Percentiles rank a stretch among this genome's conserved stretches.
phyloP scores from a whole-genome alignment of 37 sponge, comb jelly and placozoan genomes.

The Hexactinellida sp. region DNA sequence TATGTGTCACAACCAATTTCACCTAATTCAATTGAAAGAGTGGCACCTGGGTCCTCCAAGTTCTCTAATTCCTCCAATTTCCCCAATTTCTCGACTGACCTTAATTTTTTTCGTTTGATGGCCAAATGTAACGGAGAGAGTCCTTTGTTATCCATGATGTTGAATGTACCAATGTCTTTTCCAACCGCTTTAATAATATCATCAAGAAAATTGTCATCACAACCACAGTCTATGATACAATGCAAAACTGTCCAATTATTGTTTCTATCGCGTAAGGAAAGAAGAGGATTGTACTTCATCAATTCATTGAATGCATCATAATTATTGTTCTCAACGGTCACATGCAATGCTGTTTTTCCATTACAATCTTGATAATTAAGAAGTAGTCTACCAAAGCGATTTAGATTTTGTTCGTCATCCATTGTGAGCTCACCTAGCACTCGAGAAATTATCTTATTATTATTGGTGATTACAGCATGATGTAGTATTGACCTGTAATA shows the following conservation, averaged over 20 bases:
- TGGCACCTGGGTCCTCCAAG: background rate
- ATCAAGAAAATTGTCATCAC: background rate
- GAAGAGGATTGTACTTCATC: background rate
- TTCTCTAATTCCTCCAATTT: background rate
- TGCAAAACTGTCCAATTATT: conserved; percentile 6
- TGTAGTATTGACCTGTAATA: background rate
- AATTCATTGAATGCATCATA: background rate
- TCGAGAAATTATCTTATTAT: background rate
- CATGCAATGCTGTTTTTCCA: background rate
- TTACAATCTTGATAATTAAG: background rate
- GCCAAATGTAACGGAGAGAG: background rate
- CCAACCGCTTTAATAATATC: background rate
- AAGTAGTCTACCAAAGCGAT: background rate
- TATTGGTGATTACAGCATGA: background rate
- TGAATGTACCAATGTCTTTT: background rate
- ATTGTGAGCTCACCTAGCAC: background rate
- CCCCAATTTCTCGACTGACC: too few species aligned
- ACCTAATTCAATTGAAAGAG: background rate
- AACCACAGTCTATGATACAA: background rate
- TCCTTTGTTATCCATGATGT: background rate
- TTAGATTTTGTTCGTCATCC: background rate
- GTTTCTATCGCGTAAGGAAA: background rate
- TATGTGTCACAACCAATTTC: background rate
- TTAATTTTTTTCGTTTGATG: background rate
- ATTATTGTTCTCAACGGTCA: background rate